Conservation (phyloP, 1,140 invertebrate genomes). For the Brevipalpus yothersi region DNA sequence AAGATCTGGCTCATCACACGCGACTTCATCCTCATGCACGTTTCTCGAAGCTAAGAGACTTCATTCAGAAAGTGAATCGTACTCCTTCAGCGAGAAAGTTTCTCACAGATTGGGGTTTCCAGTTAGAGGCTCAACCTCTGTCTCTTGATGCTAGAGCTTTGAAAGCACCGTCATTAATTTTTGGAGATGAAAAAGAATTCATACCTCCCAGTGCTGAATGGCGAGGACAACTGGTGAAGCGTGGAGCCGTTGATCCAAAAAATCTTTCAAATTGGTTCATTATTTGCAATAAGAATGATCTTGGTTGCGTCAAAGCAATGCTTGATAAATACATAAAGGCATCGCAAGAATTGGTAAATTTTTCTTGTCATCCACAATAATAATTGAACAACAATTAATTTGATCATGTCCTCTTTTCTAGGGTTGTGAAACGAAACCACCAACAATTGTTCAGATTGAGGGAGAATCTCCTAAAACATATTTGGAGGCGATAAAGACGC, state of each 20-base stretch:
- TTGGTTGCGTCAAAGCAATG: no score
- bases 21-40: constrained; percentile 47
- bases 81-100: constrained; percentile 31
- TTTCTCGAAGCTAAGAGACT: constrained; percentile 34
- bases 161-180: constrained; percentile 15
- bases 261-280: no score
- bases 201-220: constrained; percentile 7
- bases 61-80: constrained; percentile 37
- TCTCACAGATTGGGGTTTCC: constrained; percentile 54
- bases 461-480: constrained; percentile 20
- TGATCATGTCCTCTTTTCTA: no score
- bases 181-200: constrained; percentile 15
- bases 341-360: no score
- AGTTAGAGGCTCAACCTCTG: constrained; percentile 32
- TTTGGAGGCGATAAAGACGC: constrained; percentile 22
- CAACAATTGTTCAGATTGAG: constrained; percentile 17
- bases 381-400: no score
- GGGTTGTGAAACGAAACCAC: constrained; percentile 25
- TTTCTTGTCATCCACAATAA: no score
- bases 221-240: no score
- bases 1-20: constrained; percentile 46
- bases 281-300: no score
- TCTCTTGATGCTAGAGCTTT: constrained; percentile 35
- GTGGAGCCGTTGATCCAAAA: no score
- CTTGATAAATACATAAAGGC: no score